A percentile compares a stretch with the other conserved stretches of the same genome.
phyloP scores from a whole-genome alignment of 1,140 invertebrate genomes.

The Triops longicaudatus region DNA sequence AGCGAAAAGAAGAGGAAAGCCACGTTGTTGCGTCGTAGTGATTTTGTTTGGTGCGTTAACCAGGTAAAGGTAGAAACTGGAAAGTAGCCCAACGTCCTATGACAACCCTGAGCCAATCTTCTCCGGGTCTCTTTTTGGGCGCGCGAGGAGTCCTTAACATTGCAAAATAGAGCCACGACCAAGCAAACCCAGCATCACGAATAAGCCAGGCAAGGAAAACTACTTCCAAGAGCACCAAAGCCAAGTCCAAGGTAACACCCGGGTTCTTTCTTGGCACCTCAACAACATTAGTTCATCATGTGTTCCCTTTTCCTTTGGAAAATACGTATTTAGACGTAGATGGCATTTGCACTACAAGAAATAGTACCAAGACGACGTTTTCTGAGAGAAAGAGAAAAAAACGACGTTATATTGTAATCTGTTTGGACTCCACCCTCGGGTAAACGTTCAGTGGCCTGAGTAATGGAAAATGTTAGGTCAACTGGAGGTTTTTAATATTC shows the following conservation, averaged over 20 bases:
- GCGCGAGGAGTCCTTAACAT: neutral
- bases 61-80: neutral
- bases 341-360: no score
- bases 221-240: neutral
- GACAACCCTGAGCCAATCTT: neutral
- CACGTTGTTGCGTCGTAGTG: neutral
- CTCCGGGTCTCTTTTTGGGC: neutral
- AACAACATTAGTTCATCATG: no score
- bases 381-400: no score
- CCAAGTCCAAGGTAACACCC: slow-evolving; percentile 10
- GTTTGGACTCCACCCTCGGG: no score
- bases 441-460: no score
- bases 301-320: no score
- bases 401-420: no score
- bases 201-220: neutral
- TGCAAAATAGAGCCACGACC: neutral
- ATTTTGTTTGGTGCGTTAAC: neutral
- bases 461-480: no score
- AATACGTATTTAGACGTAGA: no score
- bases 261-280: no score
- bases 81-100: slow-evolving; percentile 4
- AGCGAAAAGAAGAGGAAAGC: slow-evolving; percentile 14
- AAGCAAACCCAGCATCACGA: neutral
- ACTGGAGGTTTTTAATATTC: no score
- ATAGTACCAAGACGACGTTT: no score